phyloP scores from a whole-genome alignment of 2,888 invertebrate species.

The Brachylomia viminalis region DNA sequence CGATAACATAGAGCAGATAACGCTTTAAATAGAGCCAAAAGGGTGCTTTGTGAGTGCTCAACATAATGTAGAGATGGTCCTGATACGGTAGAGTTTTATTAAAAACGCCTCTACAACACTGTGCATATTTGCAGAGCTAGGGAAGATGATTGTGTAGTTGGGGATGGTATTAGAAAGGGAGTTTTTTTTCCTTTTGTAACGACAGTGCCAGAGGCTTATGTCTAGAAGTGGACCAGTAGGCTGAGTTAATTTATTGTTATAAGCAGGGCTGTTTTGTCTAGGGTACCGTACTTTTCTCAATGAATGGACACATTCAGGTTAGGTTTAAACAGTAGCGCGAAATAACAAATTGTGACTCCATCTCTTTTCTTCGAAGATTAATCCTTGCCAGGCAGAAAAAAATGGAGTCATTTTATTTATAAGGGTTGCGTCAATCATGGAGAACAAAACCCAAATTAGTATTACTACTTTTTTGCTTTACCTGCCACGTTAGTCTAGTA shows the following conservation, averaged over 20 bases:
- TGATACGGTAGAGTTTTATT: constrained; percentile 54
- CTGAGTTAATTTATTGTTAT: constrained; percentile 1
- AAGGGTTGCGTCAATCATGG: background rate
- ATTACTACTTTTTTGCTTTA: too few relatives aligned
- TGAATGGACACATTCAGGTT: background rate
- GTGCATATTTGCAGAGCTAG: constrained; percentile 39
- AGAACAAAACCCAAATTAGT: too few relatives aligned
- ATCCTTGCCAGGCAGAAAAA: background rate
- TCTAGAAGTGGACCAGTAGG: background rate
- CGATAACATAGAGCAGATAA: constrained; percentile 59
- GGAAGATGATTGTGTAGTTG: constrained; percentile 36
- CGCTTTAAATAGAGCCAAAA: constrained; percentile 64
- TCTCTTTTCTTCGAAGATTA: too few relatives aligned
- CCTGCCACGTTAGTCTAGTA: too few relatives aligned
- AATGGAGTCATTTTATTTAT: background rate
- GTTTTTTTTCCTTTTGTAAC: constrained; percentile 23
- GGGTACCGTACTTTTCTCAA: background rate
- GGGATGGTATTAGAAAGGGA: constrained; percentile 37
- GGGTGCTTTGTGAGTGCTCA: constrained; percentile 51
- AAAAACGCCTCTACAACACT: constrained; percentile 51
- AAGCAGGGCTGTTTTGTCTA: background rate
- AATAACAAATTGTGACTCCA: background rate
- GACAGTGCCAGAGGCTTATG: background rate
- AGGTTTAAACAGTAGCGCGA: background rate
- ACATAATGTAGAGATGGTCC: constrained; percentile 53